Evolutionary conservation across 2,888 invertebrate species (phyloP).

Genomic region (Operophtera brumata): DNA sequence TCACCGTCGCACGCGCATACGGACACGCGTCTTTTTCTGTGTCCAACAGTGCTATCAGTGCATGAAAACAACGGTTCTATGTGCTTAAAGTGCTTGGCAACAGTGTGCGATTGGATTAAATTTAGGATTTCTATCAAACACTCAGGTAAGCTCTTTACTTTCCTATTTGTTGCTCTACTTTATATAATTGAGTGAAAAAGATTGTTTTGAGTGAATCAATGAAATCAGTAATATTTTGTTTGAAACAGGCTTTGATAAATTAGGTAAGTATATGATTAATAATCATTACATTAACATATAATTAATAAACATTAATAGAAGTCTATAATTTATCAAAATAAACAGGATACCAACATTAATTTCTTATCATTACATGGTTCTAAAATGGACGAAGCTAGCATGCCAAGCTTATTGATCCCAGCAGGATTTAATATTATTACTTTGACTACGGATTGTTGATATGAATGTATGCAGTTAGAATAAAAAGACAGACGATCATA

Average conservation of each 20-base stretch:
- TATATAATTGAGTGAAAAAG: background rate
- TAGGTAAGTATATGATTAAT: no score
- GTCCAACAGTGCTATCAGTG: constrained; percentile 55
- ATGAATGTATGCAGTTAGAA: no score
- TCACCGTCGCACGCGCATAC: constrained; percentile 63
- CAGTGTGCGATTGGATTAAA: constrained; percentile 36
- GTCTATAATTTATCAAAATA: no score
- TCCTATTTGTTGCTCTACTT: background rate
- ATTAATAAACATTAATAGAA: no score
- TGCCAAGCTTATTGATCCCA: background rate
- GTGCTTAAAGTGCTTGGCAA: constrained; percentile 51
- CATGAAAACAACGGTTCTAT: constrained; percentile 62
- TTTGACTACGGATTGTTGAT: background rate
- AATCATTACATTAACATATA: no score
- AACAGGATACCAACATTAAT: constrained; percentile 6
- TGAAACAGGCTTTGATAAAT: no score
- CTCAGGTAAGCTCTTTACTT: constrained; percentile 35
- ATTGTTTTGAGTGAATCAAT: background rate
- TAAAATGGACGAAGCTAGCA: background rate
- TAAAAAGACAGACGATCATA: no score
- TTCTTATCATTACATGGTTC: constrained; percentile 2
- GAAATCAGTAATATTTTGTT: background rate
- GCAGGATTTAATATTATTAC: background rate
- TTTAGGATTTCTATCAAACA: constrained; percentile 34
- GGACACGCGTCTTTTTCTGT: constrained; percentile 56